Base-by-base conservation (phyloP, 2,797 vertebrate species). In the Philypnodon macrostomus region DNA sequence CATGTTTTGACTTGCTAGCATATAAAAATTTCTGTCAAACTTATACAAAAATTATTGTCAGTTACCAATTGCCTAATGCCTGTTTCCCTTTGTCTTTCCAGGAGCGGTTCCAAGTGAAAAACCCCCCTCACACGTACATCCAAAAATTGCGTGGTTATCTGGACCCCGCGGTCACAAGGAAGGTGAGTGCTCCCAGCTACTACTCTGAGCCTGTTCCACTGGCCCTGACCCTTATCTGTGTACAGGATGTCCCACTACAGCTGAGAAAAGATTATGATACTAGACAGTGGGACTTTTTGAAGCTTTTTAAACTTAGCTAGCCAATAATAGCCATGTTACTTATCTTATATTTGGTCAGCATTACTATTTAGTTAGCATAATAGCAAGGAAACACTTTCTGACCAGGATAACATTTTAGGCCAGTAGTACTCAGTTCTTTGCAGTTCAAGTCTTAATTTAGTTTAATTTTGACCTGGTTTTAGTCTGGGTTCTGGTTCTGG, bases 101-200 rank as follows among this genome's bases (percentile, higher is more conserved):
- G 97, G 97, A 98, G 72, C 88, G 97, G 14, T 99, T 99, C 87
- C 96, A 98, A 83, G 97, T 99, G 81, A 99, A 99, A 88, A 99
- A 99, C 70, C 97, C 97, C 40, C 97, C 97, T 1, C 96, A 98
- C 67, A 95, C 97, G 0, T 99, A 99, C 62, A 95, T 98, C 77
- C 95, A 95, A 69, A 98, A 98, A 84, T 60, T 99, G 75, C 92
- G 93, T 80, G 91, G 96, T 75, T 98, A 97, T 85, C 91, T 99
- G 46, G 96, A 99, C 81, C 97, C 95, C 1, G 96, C 94, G 23
- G 95, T 98, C 50, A 97, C 96, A 61, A 91, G 94, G 79, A 99
- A 99, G 97, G 97, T 98, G 88, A 95, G 92, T 33, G 11, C n/a
- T 58, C 66, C 34, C 4, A 9, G 36, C 38, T 35, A 54, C 30